Base-by-base conservation (phyloP, 1,140 invertebrate genomes). In the Drosophila orosa region DNA sequence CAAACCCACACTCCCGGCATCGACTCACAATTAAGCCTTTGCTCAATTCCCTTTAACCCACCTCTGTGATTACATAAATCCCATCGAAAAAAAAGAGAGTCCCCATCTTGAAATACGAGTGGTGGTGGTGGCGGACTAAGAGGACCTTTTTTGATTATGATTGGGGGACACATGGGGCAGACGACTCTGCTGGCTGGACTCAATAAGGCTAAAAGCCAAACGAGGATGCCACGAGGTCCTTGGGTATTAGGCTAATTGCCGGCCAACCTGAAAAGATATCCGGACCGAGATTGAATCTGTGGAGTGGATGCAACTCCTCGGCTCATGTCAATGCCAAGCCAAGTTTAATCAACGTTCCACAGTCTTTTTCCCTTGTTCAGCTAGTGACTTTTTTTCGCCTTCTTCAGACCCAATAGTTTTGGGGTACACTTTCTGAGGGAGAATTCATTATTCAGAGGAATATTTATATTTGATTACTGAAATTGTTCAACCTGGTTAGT, bases 231-330 rank as follows among this genome's bases (percentile, higher is more conserved):
- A 54, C 74, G 52, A 44, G 79, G 74, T 63, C 74, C 74, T 80
- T 71, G 65, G 74, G 76, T 89, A 86, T 86, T 86, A 86, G 72
- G 80, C 83, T 86, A 86, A 86, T 86, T 86, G 84, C 76, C 52
- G 71, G 80, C 74, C 57, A 62, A 62, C 31, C 78, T 72, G 72
- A 73, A 83, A 77, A 87, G 83, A 79, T 86, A 77, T 78, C 60
- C 67, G 45, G 40, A 57, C 59, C 61, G 40, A 29, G 61, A 66
- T 63, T 73, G 47, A 44, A 59, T 52, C 33, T 45, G 47, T 58
- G 68, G 50, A 75, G 57, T 74, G 61, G 65, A 52, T 77, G 54
- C 55, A 69, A 47, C 67, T 71, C 40, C 65, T 57, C 65, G 65
- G 22, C 48, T 57, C 50, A 76, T 81, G 78, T 85, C 77, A 80